A percentile compares a stretch with the other conserved stretches of the same genome.
These are phyloP conservation scores for Andrena haemorrhoa DNA, from an alignment of 2,888 invertebrate genomes.

Conservation along the genomic window DNA sequence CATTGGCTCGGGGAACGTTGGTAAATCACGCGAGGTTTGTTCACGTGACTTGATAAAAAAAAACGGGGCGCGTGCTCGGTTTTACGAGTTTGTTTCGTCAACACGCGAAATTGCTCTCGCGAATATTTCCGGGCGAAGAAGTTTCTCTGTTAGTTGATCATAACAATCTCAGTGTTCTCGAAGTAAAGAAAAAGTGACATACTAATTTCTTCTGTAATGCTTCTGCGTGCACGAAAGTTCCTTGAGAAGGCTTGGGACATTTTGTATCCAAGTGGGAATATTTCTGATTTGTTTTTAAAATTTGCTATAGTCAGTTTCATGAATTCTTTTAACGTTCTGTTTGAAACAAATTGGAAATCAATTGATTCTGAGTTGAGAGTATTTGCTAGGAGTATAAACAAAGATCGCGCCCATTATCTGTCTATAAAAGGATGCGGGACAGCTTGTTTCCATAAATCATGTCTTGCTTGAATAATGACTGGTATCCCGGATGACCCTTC, in stretches of 20 bases:
- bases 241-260: not conserved
- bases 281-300: no score
- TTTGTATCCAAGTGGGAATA: no score
- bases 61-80: not conserved
- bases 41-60: conserved; percentile 7
- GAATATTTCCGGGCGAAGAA: not conserved
- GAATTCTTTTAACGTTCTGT: not conserved
- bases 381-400: not conserved
- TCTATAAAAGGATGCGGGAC: conserved; percentile 46
- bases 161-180: not conserved
- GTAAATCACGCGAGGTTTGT: conserved; percentile 18
- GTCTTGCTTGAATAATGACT: conserved; percentile 70
- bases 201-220: not conserved
- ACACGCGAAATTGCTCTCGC: not conserved
- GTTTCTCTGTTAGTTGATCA: not conserved
- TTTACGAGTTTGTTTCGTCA: conserved; percentile 15
- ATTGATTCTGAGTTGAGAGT: not conserved
- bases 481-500: conserved; percentile 44
- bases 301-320: not conserved
- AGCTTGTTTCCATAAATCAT: conserved; percentile 69
- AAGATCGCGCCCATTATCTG: not conserved
- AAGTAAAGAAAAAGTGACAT: not conserved
- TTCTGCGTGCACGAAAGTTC: not conserved
- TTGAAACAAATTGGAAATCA: not conserved
- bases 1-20: conserved; percentile 35